Evolutionary conservation across 1,140 invertebrate species (phyloP).

Genomic region (Anastatus disparis): DNA sequence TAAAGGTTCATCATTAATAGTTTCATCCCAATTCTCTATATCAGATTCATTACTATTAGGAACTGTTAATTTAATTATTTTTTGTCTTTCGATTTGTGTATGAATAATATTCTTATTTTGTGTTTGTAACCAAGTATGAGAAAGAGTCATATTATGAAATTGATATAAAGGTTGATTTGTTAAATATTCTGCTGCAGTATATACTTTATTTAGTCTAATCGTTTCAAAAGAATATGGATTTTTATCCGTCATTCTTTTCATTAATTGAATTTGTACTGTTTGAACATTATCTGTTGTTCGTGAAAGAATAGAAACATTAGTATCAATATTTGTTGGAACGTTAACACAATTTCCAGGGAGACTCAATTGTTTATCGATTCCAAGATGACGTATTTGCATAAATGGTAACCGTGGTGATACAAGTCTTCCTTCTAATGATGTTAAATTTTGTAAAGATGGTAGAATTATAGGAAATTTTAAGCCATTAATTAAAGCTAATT

Average conservation of each 20-base stretch:
- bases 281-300: conserved; percentile 11
- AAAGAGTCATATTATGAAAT: neutral
- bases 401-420: conserved; percentile 37
- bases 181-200: conserved; percentile 11
- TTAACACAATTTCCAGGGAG: conserved; percentile 35
- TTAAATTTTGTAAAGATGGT: neutral
- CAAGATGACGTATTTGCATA: conserved; percentile 28
- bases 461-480: too few relatives aligned
- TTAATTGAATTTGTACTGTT: conserved; percentile 27
- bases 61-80: neutral
- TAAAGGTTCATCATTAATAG: conserved; percentile 23
- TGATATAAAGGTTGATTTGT: neutral
- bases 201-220: conserved; percentile 24
- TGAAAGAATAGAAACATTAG: conserved; percentile 5
- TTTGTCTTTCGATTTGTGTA: neutral
- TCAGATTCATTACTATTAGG: neutral
- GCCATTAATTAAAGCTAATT: too few relatives aligned
- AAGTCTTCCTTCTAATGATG: conserved; percentile 31
- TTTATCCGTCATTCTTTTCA: conserved; percentile 36
- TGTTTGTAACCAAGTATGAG: neutral
- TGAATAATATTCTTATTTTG: neutral
- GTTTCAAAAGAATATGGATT: conserved; percentile 27
- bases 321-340: conserved; percentile 19
- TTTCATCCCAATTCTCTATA: conserved; percentile 28
- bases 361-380: conserved; percentile 37